Conservation (phyloP, 2,113 vertebrate genomes). For the Spermophilus dauricus region DNA sequence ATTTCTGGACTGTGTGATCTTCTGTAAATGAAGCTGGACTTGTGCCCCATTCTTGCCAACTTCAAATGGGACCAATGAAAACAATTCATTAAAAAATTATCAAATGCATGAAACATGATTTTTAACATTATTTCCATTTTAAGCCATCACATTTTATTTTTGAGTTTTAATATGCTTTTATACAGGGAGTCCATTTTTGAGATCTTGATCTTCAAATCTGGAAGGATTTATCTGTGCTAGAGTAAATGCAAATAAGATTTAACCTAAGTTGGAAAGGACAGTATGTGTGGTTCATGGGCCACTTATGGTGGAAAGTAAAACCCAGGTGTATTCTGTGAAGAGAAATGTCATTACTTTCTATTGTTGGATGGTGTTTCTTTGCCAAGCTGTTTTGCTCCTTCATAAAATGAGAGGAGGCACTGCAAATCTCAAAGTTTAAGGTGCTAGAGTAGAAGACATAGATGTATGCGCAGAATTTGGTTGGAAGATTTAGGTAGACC, state of each 20-base stretch:
- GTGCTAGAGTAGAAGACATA: neutral
- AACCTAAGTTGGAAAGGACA: constrained; percentile 30
- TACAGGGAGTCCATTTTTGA: neutral
- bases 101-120: constrained; percentile 11
- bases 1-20: neutral
- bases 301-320: constrained; percentile 37
- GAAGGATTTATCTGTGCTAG: constrained; percentile 30
- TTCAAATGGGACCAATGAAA: neutral
- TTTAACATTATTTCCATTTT: constrained; percentile 49
- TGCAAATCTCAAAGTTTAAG: constrained; percentile 59
- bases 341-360: constrained; percentile 63
- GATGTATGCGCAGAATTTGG: neutral
- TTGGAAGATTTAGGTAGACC: neutral
- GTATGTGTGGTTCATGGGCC: constrained; percentile 20
- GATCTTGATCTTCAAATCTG: constrained; percentile 63
- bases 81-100: constrained; percentile 49
- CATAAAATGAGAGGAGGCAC: constrained; percentile 51
- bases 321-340: neutral
- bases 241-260: constrained; percentile 62
- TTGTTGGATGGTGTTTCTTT: constrained; percentile 61
- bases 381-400: constrained; percentile 61
- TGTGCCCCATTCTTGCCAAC: neutral
- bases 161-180: constrained; percentile 67
- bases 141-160: constrained; percentile 38
- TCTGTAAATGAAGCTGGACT: neutral